Evolutionary conservation across 2,113 vertebrate genomes (phyloP), one percentile per base, ranked within the genome.

Genomic region (Plotosus lineatus): DNA sequence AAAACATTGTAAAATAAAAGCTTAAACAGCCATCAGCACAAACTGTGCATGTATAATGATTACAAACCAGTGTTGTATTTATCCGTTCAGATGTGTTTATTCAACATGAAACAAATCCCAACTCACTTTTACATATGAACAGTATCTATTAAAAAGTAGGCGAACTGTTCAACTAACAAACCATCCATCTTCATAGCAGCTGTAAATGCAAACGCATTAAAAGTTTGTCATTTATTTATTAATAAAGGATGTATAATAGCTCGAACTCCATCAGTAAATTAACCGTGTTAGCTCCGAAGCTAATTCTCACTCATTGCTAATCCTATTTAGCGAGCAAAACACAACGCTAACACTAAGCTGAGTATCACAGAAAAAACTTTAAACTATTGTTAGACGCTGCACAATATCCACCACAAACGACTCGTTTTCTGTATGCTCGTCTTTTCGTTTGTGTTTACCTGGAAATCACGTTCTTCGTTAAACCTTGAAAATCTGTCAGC

Each of bases 401-500:
- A 26, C 14, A 69, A 36, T 0, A 14, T 1, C 15, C 26, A 2
- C 28, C 15, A 10, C 14, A 4, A 2, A 15, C n/a, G 11, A 11
- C 7, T 14, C 31, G 5, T 50, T 9, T 7, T 31, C 17, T 4
- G 3, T 12, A 26, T 38, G 10, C 6, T 15, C 10, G 9, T n/a
- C 3, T 2, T 26, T 77, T 33, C 0, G 4, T 4, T 12, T 4
- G 14, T 50, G 11, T 88, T 94, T 97, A 98, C 97, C 97, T 98
- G 95, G 93, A 98, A 98, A 94, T 98, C 97, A 91, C 97, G 93
- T 82, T 98, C 96, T 91, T 98, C 97, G 95, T 98, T 98, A 92
- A 98, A 98, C 87, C 97, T 95, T 91, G 97, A 97, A 92, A 98
- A 98, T 90, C 96, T 96, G 92, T 98, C 97, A 92, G 97, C 97